phyloP scores from a whole-genome alignment of 2,888 invertebrate species.

The Diadegma fenestrale region DNA sequence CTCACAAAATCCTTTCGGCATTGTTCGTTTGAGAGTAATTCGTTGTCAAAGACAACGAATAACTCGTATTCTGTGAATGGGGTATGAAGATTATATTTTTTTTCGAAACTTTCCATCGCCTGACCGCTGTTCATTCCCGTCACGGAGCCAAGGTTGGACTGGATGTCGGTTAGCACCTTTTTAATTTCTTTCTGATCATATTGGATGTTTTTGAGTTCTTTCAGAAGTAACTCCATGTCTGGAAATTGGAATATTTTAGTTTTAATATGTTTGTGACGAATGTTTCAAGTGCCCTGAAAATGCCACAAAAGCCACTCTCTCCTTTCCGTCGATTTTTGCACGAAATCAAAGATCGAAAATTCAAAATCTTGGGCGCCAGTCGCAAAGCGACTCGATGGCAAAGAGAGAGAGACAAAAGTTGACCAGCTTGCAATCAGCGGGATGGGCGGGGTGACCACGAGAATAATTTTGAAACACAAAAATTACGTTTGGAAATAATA shows the following conservation, averaged over 20 bases:
- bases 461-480: too few species aligned
- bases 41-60: conserved; percentile 23
- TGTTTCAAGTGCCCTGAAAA: too few species aligned
- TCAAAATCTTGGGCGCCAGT: too few species aligned
- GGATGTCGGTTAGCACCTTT: conserved; percentile 8
- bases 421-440: too few species aligned
- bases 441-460: too few species aligned
- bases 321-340: too few species aligned
- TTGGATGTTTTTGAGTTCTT: not conserved
- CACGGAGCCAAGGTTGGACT: not conserved
- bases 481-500: too few species aligned
- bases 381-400: too few species aligned
- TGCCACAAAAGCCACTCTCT: too few species aligned
- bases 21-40: conserved; percentile 24
- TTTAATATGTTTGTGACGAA: not conserved
- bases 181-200: conserved; percentile 20
- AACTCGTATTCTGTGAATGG: conserved; percentile 20
- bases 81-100: conserved; percentile 12
- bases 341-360: too few species aligned
- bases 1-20: conserved; percentile 26
- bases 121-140: conserved; percentile 9
- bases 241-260: not conserved
- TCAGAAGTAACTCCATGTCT: conserved; percentile 16
- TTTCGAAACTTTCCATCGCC: conserved; percentile 14
- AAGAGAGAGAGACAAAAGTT: too few species aligned